These are phyloP conservation scores for Pterocles gutturalis DNA, from an alignment of 2,113 vertebrate genomes.

Conservation along the genomic window DNA sequence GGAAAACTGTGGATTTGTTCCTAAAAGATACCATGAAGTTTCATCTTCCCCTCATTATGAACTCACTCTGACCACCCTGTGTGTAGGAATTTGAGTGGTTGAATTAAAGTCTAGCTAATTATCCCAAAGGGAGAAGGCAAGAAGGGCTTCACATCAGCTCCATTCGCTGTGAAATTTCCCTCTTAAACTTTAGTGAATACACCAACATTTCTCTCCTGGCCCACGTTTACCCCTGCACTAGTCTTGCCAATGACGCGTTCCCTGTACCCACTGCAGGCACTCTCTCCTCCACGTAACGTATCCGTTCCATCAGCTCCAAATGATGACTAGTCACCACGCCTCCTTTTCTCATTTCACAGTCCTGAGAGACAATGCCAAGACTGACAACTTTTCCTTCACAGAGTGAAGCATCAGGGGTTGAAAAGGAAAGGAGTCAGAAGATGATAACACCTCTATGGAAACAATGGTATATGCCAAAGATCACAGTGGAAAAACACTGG, in stretches of 20 bases:
- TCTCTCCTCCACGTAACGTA: neutral
- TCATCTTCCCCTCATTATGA: neutral
- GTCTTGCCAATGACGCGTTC: neutral
- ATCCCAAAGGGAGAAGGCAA: neutral
- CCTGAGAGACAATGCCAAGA: neutral
- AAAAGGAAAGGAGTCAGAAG: neutral
- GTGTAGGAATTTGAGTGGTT: neutral
- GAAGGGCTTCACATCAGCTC: neutral
- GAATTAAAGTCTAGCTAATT: neutral
- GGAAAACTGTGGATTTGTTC: neutral
- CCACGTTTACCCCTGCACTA: neutral
- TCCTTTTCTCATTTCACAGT: neutral
- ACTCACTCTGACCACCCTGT: neutral
- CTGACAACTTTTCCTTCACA: neutral
- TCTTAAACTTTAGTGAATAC: neutral
- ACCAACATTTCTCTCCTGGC: neutral
- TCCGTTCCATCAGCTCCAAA: neutral
- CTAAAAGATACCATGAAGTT: neutral
- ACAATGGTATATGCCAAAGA: neutral
- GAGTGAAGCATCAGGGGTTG: neutral
- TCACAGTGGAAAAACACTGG: neutral
- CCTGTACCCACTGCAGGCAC: neutral
- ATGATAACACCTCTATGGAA: neutral
- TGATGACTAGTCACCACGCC: rapidly evolving
- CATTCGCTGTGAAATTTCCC: neutral